Base-by-base conservation (phyloP, 1,140 invertebrate species). In the Bicyclus anynana region DNA sequence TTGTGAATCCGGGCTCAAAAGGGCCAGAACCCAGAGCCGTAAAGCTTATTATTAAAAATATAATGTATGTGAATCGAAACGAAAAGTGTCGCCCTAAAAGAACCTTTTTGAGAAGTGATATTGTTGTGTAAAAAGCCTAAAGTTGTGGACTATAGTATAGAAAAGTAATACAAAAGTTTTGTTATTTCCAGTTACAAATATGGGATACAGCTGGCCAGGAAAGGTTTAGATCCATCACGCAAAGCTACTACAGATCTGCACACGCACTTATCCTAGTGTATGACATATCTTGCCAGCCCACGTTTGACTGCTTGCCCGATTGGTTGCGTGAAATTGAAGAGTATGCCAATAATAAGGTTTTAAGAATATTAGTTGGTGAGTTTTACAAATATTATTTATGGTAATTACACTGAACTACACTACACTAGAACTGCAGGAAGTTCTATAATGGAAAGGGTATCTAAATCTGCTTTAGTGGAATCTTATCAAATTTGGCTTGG, bases 151-250 rank as follows among this genome's bases (percentile, higher is more conserved):
- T 2, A 35, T 35, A 35, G 13, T 35, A 13, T 5, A n/a, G 3
- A 35, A n/a, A 35, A 37, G 20, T 38, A 37, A 51, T 21, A 21
- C 21, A 23, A 46, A 20, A n/a, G 21, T 18, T 54, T 44, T 40
- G 33, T 27, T 38, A 33, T 29, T 29, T 93, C 61, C 84, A 98
- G 96, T 91, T 99, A 58, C 97, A 98, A 92, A 98, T 99, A 74
- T 99, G 97, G 97, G 98, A 99, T 82, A 98, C 97, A 29, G 97
- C 97, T 12, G 97, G 98, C 0, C 98, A 99, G 84, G 98, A 99
- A 86, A 91, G 97, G 69, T 99, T 99, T 89, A 92, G 98, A 59
- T 99, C 98, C 4, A 98, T 99, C 63, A 99, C 98, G 6, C 97
- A 99, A 88, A 98, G 97, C 83, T 99, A 99, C 89, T 99, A 99